Conservation (phyloP, 2,888 invertebrate genomes). For the Melolontha melolontha region DNA sequence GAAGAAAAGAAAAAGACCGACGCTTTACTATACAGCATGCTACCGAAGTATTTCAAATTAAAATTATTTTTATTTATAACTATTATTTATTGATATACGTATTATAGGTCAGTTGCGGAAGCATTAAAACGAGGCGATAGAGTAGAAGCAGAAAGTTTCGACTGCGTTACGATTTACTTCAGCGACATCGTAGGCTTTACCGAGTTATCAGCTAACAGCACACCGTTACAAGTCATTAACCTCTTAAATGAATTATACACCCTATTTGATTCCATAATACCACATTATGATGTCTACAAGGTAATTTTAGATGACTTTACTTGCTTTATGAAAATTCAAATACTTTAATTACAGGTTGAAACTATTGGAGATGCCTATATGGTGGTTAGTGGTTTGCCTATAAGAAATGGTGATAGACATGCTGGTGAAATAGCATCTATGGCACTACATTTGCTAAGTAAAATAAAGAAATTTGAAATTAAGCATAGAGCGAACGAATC, state of each 20-base stretch:
- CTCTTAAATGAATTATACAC: slow-evolving; percentile 90
- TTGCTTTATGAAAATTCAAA: neutral
- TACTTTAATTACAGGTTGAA: slow-evolving; percentile 71
- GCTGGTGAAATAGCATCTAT: slow-evolving; percentile 85
- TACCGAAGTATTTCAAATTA: slow-evolving; percentile 75
- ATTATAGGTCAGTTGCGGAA: slow-evolving; percentile 80
- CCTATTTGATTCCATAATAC: slow-evolving; percentile 88
- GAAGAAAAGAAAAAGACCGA: slow-evolving; percentile 90
- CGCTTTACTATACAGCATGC: slow-evolving; percentile 84
- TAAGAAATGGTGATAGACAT: slow-evolving; percentile 79
- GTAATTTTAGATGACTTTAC: slow-evolving; percentile 53
- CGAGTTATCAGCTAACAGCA: slow-evolving; percentile 80
- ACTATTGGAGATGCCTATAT: slow-evolving; percentile 87
- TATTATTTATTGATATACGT: neutral
- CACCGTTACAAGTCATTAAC: slow-evolving; percentile 87
- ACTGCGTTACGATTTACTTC: slow-evolving; percentile 86
- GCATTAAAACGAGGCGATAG: slow-evolving; percentile 81
- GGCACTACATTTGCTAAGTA: slow-evolving; percentile 79
- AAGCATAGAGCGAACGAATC: slow-evolving; percentile 76
- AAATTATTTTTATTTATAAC: neutral
- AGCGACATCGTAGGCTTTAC: slow-evolving; percentile 90
- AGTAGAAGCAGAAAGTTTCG: slow-evolving; percentile 85
- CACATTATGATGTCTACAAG: slow-evolving; percentile 89
- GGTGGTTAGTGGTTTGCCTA: slow-evolving; percentile 84
- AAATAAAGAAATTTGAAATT: slow-evolving; percentile 77